phyloP scores from a whole-genome alignment of 2,888 invertebrate species.

The Phortica magna region DNA sequence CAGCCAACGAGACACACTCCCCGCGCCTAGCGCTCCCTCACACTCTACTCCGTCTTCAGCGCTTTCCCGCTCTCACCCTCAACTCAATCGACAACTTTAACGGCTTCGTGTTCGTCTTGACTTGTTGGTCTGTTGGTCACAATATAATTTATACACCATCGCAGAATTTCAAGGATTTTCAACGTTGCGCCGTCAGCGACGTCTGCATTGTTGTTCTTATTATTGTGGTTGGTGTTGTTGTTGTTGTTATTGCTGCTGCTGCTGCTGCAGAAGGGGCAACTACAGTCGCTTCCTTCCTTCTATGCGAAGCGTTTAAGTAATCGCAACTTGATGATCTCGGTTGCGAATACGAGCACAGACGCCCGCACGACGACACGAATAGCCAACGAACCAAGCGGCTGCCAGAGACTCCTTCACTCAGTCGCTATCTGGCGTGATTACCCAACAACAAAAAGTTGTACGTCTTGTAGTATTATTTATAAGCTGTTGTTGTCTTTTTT shows the following conservation, averaged over 20 bases:
- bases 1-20: background rate
- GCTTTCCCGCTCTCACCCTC: background rate
- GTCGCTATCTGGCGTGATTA: conserved; percentile 17
- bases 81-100: background rate
- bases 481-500: background rate
- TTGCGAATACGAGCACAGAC: conserved; percentile 32
- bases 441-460: conserved; percentile 4
- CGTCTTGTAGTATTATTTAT: background rate
- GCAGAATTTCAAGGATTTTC: conserved; percentile 64
- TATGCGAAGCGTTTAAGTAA: conserved; percentile 65
- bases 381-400: conserved; percentile 14
- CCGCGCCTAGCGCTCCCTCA: background rate
- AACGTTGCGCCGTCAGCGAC: conserved; percentile 12
- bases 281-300: conserved; percentile 30
- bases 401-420: background rate
- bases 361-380: conserved; percentile 18
- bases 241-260: conserved; percentile 39
- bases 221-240: conserved; percentile 39
- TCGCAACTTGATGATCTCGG: conserved; percentile 65
- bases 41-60: background rate
- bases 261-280: conserved; percentile 17
- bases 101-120: background rate
- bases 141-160: conserved; percentile 67
- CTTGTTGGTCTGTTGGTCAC: conserved; percentile 42
- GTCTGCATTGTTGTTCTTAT: conserved; percentile 20